Evolutionary conservation across 2,888 invertebrate species (phyloP).

Genomic region (Alcis repandata): DNA sequence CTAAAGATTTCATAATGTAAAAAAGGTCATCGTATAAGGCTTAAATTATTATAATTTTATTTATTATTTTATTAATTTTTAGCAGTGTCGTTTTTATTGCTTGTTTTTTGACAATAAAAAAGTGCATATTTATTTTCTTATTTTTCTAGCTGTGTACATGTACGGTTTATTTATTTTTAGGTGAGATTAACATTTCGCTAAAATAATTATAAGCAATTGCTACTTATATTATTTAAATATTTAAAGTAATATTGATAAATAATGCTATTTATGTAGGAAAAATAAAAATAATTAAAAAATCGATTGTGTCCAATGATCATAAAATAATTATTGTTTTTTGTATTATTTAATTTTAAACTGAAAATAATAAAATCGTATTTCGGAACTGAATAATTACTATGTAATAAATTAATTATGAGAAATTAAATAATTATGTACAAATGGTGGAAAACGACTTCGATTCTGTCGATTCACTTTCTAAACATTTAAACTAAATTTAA

Average conservation of each 20-base stretch:
- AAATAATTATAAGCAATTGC: conserved; percentile 57
- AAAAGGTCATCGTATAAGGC: neutral
- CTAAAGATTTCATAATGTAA: neutral
- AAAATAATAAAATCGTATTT: neutral
- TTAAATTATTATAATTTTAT: no score
- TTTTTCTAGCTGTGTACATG: neutral
- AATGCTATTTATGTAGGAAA: conserved; percentile 43
- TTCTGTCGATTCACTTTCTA: no score
- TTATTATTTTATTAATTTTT: neutral
- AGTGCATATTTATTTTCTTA: conserved; percentile 27
- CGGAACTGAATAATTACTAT: no score
- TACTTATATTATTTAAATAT: conserved; percentile 50
- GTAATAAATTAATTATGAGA: no score
- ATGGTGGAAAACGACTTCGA: neutral
- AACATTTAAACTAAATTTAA: no score
- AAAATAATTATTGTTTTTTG: neutral
- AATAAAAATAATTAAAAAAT: conserved; percentile 29
- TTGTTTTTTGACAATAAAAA: neutral
- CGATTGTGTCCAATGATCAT: no score
- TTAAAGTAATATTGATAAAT: conserved; percentile 49
- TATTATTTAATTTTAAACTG: no score
- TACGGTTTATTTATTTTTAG: conserved; percentile 14
- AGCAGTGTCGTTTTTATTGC: neutral
- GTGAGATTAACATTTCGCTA: conserved; percentile 61
- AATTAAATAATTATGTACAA: neutral